A percentile compares a stretch with the other conserved stretches of the same genome.
Evolutionary conservation across 2,797 vertebrate species (phyloP).

Genomic region (Esox masquinongy): DNA sequence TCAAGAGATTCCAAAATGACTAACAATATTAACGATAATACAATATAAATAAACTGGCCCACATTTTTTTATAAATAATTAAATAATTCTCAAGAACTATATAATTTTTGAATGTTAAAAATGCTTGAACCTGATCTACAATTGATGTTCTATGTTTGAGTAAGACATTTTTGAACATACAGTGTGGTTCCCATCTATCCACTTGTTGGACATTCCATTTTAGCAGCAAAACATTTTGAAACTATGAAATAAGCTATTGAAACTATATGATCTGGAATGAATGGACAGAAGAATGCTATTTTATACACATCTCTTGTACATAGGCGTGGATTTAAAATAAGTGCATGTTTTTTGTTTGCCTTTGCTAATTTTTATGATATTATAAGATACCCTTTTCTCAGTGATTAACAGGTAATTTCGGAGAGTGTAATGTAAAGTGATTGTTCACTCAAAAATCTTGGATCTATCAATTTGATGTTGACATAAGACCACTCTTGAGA

Average conservation of each 20-base stretch:
- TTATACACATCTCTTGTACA: slow-evolving; percentile 35
- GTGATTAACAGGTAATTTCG: background rate
- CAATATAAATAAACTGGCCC: too few relatives aligned
- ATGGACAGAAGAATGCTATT: slow-evolving; percentile 7
- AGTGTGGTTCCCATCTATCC: slow-evolving; percentile 36
- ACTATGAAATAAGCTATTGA: slow-evolving; percentile 76
- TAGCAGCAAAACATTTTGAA: slow-evolving; percentile 85
- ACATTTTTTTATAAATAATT: too few relatives aligned
- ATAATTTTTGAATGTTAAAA: background rate
- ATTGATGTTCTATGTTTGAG: slow-evolving; percentile 17
- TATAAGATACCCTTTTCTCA: background rate
- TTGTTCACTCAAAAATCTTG: background rate
- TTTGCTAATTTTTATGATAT: background rate
- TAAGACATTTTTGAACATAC: slow-evolving; percentile 59
- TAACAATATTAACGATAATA: background rate
- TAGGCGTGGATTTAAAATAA: slow-evolving; percentile 54
- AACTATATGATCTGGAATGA: slow-evolving; percentile 38
- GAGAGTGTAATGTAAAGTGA: background rate
- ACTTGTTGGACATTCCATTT: slow-evolving; percentile 70
- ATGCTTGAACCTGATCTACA: background rate
- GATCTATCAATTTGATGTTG: background rate
- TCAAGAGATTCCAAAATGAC: background rate
- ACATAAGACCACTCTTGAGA: background rate
- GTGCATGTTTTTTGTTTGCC: slow-evolving; percentile 42
- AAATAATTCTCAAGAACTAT: background rate